Percentiles rank a stretch among this genome's conserved stretches.
Evolutionary conservation across 2,888 invertebrate species (phyloP).

Genomic region (Rhagonycha fulva): DNA sequence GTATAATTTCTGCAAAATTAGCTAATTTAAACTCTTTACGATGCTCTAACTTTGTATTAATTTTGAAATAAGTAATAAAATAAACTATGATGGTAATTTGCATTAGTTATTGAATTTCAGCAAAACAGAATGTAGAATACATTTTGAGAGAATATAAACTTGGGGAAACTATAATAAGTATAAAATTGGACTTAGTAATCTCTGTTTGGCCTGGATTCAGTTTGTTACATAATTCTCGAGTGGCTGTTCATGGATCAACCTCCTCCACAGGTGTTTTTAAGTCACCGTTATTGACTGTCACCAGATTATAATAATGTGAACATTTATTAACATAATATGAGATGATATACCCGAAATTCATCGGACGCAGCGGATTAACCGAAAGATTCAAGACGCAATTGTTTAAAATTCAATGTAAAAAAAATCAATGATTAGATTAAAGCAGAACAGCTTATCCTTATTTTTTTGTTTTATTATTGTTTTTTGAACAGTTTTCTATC

Average conservation of each 20-base stretch:
- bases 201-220: neutral
- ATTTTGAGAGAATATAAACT: neutral
- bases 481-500: too few relatives aligned
- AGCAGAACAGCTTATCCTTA: too few relatives aligned
- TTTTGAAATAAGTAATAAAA: constrained; percentile 21
- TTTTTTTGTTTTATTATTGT: too few relatives aligned
- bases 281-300: neutral
- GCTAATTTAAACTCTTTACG: constrained; percentile 42
- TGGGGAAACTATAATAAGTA: neutral
- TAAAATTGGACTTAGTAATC: neutral
- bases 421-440: too few relatives aligned
- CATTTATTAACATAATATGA: too few relatives aligned
- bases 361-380: neutral
- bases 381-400: neutral
- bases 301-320: too few relatives aligned
- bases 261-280: neutral
- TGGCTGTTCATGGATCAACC: neutral
- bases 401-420: too few relatives aligned
- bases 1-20: constrained; percentile 42
- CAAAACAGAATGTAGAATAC: neutral
- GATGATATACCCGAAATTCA: too few relatives aligned
- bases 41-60: constrained; percentile 39
- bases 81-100: neutral
- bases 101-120: neutral
- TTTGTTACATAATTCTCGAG: too few relatives aligned